These are phyloP conservation scores for Polietes domitor DNA, from an alignment of 2,888 invertebrate species.

Conservation along the genomic window DNA sequence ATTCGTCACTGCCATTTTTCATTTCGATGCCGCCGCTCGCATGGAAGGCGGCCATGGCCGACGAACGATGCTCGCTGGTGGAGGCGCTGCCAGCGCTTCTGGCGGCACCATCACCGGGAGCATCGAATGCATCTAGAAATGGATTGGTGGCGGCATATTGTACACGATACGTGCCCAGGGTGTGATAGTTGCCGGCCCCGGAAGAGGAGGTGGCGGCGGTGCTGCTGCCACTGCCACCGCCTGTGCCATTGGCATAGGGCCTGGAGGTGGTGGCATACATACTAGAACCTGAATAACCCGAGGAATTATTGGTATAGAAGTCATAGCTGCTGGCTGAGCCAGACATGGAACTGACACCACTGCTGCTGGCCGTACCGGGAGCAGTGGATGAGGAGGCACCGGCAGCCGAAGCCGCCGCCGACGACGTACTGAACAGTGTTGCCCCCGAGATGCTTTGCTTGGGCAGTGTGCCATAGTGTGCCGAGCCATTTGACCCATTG, in stretches of 20 bases:
- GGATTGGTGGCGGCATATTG: constrained; percentile 81
- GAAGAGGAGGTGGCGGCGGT: constrained; percentile 8
- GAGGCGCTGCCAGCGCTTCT: constrained; percentile 41
- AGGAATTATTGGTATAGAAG: constrained; percentile 75
- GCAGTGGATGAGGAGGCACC: constrained; percentile 69
- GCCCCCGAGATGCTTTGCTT: constrained; percentile 72
- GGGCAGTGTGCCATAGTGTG: constrained; percentile 79
- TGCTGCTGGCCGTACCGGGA: constrained; percentile 78
- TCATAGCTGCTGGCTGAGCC: constrained; percentile 80
- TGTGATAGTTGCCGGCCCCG: constrained; percentile 78
- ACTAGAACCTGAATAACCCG: constrained; percentile 63
- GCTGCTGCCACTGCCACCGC: constrained; percentile 66
- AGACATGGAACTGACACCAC: constrained; percentile 79
- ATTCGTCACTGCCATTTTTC: constrained; percentile 80
- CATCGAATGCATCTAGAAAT: constrained; percentile 80
- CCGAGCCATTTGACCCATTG: constrained; percentile 72
- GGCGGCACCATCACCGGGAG: constrained; percentile 67
- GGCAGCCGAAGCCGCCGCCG: constrained; percentile 63
- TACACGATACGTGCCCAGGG: constrained; percentile 80
- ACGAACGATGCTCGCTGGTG: constrained; percentile 70
- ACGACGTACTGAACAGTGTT: constrained; percentile 63
- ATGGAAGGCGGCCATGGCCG: constrained; percentile 77
- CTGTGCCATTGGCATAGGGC: constrained; percentile 75
- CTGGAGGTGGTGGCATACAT: constrained; percentile 70
- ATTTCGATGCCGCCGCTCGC: constrained; percentile 72